Evolutionary conservation across 2,797 vertebrate genomes (phyloP), one percentile per base, ranked within the genome.

Genomic region (Cossypha polioptera): DNA sequence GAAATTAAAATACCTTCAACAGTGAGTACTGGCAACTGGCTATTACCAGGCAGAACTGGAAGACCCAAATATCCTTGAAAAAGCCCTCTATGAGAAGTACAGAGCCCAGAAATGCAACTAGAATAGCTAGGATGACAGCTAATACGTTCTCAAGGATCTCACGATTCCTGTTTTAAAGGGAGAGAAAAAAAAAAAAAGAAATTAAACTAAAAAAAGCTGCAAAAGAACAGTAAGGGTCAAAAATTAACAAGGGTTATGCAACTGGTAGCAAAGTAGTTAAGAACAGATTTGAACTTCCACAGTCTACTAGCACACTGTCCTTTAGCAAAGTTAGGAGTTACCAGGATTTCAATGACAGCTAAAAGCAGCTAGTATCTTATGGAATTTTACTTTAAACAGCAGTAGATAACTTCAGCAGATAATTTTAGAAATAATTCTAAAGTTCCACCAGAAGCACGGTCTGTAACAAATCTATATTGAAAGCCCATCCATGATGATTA

Each of bases 21-120:
- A 99, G 98, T 6, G 99, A 99, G 98, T 99, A 99, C 75, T 99
- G 99, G 98, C 99, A 99, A 96, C 99, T 99, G 80, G 99, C 99
- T 94, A 99, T 99, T 96, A 99, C 99, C 88, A 99, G 98, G 98
- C 99, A 99, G 98, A 99, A 99, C 98, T 99, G 99, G 98, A 99
- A 99, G 96, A 99, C 99, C 99, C 99, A 99, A 97, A 99, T 99
- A 98, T 99, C 99, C 58, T 99, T 99, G 98, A 99, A 99, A 98
- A 99, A 99, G 75, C 99, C 99, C 87, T 99, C 98, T 95, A 99
- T 98, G 78, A 99, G 99, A 97, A 99, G 98, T 95, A 99, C 94
- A 67, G 99, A 99, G 82, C 99, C 99, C 97, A 99, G 97, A 96
- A 99, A 99, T 92, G 99, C 99, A 97, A 99, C 99, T 77, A 99